phyloP scores from a whole-genome alignment of 2,888 invertebrate genomes.

The Homarus gammarus region DNA sequence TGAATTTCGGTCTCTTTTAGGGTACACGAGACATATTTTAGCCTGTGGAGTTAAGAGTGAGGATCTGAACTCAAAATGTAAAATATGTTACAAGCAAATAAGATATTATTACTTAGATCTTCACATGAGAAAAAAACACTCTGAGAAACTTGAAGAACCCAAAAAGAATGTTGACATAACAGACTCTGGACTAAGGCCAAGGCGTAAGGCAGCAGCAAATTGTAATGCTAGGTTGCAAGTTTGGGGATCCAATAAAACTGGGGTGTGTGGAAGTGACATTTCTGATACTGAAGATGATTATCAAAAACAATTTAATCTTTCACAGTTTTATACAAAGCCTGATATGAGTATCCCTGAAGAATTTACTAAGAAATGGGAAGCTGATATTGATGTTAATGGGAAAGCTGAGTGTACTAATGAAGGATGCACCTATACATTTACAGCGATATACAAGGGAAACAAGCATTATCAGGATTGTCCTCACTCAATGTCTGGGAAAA shows the following conservation, averaged over 20 bases:
- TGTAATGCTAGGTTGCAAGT: conserved; percentile 55
- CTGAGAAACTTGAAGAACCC: background rate
- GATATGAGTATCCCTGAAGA: background rate
- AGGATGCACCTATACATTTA: conserved; percentile 30
- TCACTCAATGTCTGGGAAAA: background rate
- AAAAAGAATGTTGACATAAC: background rate
- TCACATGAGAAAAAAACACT: conserved; percentile 44
- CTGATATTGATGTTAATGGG: conserved; percentile 11
- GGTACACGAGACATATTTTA: conserved; percentile 50
- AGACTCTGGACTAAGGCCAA: background rate
- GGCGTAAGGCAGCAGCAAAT: conserved; percentile 56
- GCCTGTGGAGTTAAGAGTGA: conserved; percentile 50
- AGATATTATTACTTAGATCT: conserved; percentile 22
- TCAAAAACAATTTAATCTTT: background rate
- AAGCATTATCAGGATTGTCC: conserved; percentile 38
- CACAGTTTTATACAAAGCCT: conserved; percentile 24
- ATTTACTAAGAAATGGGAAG: conserved; percentile 28
- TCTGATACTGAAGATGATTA: conserved; percentile 41
- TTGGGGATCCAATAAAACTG: conserved; percentile 23
- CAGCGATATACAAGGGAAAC: conserved; percentile 3
- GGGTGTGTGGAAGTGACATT: conserved; percentile 26
- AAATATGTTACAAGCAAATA: conserved; percentile 39
- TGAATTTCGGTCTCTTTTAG: conserved; percentile 45
- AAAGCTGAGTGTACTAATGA: conserved; percentile 41
- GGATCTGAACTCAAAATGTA: conserved; percentile 35